Evolutionary conservation across 2,113 vertebrate genomes (phyloP), one percentile per base, ranked within the genome.

Genomic region (Chamaea fasciata): DNA sequence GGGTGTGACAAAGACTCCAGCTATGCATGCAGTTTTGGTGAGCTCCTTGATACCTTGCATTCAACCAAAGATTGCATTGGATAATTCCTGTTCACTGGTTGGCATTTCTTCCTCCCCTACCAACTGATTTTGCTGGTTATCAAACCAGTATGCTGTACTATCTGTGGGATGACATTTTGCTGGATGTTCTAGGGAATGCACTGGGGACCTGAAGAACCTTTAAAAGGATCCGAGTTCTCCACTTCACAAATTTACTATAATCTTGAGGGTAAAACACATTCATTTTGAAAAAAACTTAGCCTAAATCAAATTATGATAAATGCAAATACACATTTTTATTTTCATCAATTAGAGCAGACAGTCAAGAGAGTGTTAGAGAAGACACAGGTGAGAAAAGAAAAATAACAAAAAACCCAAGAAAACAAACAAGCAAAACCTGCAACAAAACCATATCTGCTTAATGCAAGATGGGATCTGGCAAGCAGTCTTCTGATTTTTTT

Each of bases 401-500:
- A 28, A 41, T 41, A 24, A 28, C 2, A 67, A 65, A 64, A 56
- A 52, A 4, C 0, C 3, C 3, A 6, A 41, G 15, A 59, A 37
- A 64, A 15, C 3, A 49, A 74, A 62, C 16, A 41, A 47, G 15
- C 10, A 60, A 62, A 75, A 8, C 3, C 30, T 1, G 2, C 10
- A 62, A 41, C 11, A 26, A 68, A 69, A 27, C 8, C 16, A 14
- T 2, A 23, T 23, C 28, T 81, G 3, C 13, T 68, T 68, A 74
- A 46, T 64, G 3, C 20, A 65, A 20, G 10, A 26, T n/a, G 30
- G 12, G 14, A 73, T 59, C 28, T 73, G n/a, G 4, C 6, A 55
- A 73, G 8, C 50, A 20, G 3, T 33, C 22, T 69, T 68, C 49
- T 35, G 1, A 23, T 8, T 37, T 19, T 49, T 47, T 56, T 62